Evolutionary conservation across 1,140 invertebrate species (phyloP), one percentile per base, ranked within the genome.

Genomic region (Muscidifurax raptorellus): DNA sequence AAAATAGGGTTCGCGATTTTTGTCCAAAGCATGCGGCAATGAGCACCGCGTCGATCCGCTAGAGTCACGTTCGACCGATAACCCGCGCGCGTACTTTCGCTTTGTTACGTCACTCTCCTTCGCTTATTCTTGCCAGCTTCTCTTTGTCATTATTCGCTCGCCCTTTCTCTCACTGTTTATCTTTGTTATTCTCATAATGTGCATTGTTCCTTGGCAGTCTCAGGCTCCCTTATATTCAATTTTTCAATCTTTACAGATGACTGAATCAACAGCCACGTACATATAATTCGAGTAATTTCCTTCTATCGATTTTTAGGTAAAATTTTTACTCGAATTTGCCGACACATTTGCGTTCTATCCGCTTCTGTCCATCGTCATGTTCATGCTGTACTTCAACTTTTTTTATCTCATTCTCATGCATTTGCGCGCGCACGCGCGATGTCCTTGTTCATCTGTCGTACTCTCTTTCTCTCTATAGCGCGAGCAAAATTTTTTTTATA

Each of bases 1-100:
- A 92, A 93, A 91, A 91, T 84, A 90, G 89, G 85, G 64, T 89
- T 87, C 87, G 86, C 88, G 89, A 90, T 90, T 87, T 92, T 91
- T 86, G 86, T 90, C 80, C 28, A 59, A 75, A 69, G 87, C 89
- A 91, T 90, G 85, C 87, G 81, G 87, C 88, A 88, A 88, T 88
- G 86, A 89, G 86, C 88, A 30, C 52, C 28, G 84, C 30, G 78
- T 86, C 85, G 87, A 88, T 86, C 87, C 88, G 87, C 87, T 79
- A 78, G 82, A 86, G 74, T 86, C 89, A 90, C 89, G 89, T 90
- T 82, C 85, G 82, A 71, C 87, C 84, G 88, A 88, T 86, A 87
- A 80, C 86, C 82, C 83, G 86, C 85, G 86, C 79, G 71, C 78
- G 28, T 27, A 32, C 30, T 12, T 44, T 32, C 22, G 64, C 72